Base-by-base conservation (phyloP, 2,113 vertebrate genomes). In the Glaucidium brasilianum region DNA sequence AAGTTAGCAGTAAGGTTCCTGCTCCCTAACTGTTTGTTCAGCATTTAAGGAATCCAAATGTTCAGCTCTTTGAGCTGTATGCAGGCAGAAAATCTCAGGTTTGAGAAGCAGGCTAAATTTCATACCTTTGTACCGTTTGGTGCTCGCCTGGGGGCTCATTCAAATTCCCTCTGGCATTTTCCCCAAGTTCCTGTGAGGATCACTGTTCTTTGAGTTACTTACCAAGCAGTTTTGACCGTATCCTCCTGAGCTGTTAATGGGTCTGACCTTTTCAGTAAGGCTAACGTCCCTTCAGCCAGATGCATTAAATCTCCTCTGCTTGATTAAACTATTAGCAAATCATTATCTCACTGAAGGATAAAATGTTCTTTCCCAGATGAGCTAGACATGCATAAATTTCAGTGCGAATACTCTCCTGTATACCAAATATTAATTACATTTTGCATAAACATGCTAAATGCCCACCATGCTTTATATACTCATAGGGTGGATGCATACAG, bases 321-420 rank as follows among this genome's bases (percentile, higher is more conserved):
- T 88, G 92, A 96, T 96, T 91, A 90, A 95, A 69, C 89, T 91
- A 94, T 88, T 95, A 96, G 81, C 92, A 95, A 93, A 94, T 82
- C 66, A 90, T 94, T 94, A 95, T 93, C 92, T 82, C 67, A 27
- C 74, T 30, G 74, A 93, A 72, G 81, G 77, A 91, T 79, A 76
- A 87, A 92, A 81, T 49, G 84, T 82, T 94, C 77, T 85, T 85
- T 93, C 84, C 77, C 66, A 79, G 74, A 85, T 68, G 69, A 94
- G 66, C 56, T 27, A 74, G 80, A 64, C 56, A 78, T 6, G 56
- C 73, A 84, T 56, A 59, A 50, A 80, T 92, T 80, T 67, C 68
- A 56, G 73, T 41, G 86, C 80, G 72, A 92, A 53, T 9, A 43
- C 34, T 20, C 52, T 35, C 30, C 69, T n/a, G n/a, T 39, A 56